Evolutionary conservation across 2,113 vertebrate genomes (phyloP).

Genomic region (Ictidomys tridecemlineatus): DNA sequence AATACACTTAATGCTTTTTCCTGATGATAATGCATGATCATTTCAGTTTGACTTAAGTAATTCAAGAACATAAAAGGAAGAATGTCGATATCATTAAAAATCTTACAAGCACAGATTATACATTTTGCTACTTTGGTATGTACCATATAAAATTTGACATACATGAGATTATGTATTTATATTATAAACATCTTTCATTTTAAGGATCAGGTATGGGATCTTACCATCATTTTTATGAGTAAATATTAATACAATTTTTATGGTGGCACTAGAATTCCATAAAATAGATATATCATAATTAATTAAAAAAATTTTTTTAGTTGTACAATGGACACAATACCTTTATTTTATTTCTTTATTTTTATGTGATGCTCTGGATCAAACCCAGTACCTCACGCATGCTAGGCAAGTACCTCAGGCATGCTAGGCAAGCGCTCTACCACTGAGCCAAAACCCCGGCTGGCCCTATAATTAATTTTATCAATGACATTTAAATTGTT

Average conservation of each 20-base stretch:
- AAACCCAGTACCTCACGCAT: too few species aligned
- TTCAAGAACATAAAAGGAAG: constrained; percentile 37
- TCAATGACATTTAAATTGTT: neutral
- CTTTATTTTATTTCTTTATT: too few species aligned
- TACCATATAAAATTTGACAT: neutral
- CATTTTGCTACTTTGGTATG: neutral
- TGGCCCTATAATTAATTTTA: neutral
- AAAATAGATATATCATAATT: neutral
- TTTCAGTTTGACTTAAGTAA: constrained; percentile 32
- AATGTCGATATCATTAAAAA: constrained; percentile 32
- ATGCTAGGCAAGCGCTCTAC: too few species aligned
- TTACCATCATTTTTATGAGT: neutral
- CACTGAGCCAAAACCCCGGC: too few species aligned
- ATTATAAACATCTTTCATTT: constrained; percentile 25
- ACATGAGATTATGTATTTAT: neutral
- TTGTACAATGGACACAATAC: too few species aligned
- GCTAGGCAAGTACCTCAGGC: too few species aligned
- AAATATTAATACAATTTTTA: neutral
- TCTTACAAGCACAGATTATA: neutral
- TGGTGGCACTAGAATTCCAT: neutral
- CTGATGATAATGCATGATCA: neutral
- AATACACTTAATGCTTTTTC: neutral
- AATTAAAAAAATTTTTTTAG: too few species aligned
- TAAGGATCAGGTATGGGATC: neutral
- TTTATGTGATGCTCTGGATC: too few species aligned